Base-by-base conservation (phyloP, 2,888 invertebrate species). In the Tetropium fuscum region DNA sequence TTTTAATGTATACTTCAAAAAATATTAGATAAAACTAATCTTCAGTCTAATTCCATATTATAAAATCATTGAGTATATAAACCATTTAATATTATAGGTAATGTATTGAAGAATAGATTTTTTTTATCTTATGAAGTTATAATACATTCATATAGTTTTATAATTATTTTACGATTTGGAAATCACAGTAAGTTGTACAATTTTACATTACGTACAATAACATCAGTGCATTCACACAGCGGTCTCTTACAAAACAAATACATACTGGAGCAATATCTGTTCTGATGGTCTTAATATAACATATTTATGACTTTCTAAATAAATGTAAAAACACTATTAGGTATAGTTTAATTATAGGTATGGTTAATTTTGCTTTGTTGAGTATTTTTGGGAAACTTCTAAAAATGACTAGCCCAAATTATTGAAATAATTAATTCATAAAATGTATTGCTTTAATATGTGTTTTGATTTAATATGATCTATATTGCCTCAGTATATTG, bases 161-260 rank as follows among this genome's bases (percentile, higher is more conserved):
- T 58, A 36, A 58, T 61, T 43, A 57, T 63, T 59, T 27, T 43
- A 54, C 53, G 47, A 53, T 63, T 62, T 67, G 69, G 70, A 68
- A 73, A 73, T 73, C 73, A 73, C 73, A 73, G 73, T 70, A 64
- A 70, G 66, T 65, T 58, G 67, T 63, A 70, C 67, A 69, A 32
- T 53, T 70, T 65, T 57, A 64, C 59, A 63, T 61, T 49, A 68
- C 60, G 53, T 62, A 63, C 63, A 67, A 11, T 38, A 27, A 48
- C 49, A 60, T 64, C 58, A 58, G 58, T 67, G 59, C 45, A 64
- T 54, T 57, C 61, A 64, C 53, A 61, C 64, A 61, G 57, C 48
- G 44, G 58, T 53, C 53, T 63, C 58, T 60, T 59, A 49, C 40
- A 60, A 54, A 53, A 44, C 56, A 59, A 20, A 30, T 22, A 7